Base-by-base conservation (phyloP, 2,113 vertebrate genomes). In the Hassar affinis region DNA sequence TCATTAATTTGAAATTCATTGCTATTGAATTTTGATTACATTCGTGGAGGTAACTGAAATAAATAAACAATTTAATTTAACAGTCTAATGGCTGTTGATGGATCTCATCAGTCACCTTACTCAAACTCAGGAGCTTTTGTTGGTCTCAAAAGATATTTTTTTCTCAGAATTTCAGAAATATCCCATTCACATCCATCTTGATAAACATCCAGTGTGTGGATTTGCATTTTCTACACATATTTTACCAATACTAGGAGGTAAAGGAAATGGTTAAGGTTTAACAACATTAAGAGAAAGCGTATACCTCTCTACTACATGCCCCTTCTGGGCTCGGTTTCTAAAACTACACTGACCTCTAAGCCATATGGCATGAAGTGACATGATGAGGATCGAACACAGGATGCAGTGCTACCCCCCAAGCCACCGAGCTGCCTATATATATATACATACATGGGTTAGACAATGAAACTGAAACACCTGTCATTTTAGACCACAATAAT, bases 281-380 rank as follows among this genome's bases (percentile, higher is more conserved):
- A 35, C 47, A 79, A 61, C 74, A 61, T 82, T 82, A 51, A 57
- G 59, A 38, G 52, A 35, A 85, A 69, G 61, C 59, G 22, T 79
- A 85, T 49, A 77, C 61, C 52, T 62, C 77, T 77, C 51, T 54
- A 52, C 45, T 6, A 42, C 38, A 42, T 42, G 71, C 38, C 51
- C 30, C 35, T 51, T 15, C 64, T 52, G 33, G 51, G 49, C 68
- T 79, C 11, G 12, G 49, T 79, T 85, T 57, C 62, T 42, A 52
- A 42, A 74, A 25, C 75, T 54, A 76, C 45, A 12, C 47, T 61
- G 59, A 80, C 62, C 84, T 47, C 84, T 25, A 33, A 49, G 47
- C 62, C 81, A 84, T 80, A 77, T 80, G 84, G 78, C 74, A 49
- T 77, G 71, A 72, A 85, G 76, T 56, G 62, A 80, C 56, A 52